These are phyloP conservation scores for Sycon ciliatum DNA, from an alignment of 37 sponge, comb jelly and placozoan species.

Conservation along the genomic window DNA sequence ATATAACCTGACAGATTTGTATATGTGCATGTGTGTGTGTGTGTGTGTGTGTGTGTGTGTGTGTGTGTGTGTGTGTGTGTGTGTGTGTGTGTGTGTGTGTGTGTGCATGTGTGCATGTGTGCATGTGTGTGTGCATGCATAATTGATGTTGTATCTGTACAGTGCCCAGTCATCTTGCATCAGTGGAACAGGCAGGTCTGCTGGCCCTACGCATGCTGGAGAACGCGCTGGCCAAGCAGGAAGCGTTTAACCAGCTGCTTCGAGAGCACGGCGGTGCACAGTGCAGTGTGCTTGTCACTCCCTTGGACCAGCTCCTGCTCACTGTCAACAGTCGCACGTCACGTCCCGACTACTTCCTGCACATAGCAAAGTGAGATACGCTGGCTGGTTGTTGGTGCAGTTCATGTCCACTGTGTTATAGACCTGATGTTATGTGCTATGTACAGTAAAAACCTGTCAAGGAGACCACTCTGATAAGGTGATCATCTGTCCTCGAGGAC, in stretches of 20 bases:
- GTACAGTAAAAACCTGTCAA: no score
- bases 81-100: not conserved
- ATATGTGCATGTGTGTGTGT: slow-evolving; percentile 13
- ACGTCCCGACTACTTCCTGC: slow-evolving; percentile 63
- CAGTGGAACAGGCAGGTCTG: slow-evolving; percentile 62
- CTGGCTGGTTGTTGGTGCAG: not conserved
- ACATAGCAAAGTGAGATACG: slow-evolving; percentile 66
- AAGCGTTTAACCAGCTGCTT: slow-evolving; percentile 32
- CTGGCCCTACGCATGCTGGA: slow-evolving; percentile 70
- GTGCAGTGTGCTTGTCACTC: slow-evolving; percentile 38
- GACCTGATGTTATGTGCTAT: no score
- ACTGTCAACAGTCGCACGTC: slow-evolving; percentile 65
- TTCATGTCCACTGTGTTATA: no score
- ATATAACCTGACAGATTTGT: no score
- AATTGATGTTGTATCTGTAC: no score
- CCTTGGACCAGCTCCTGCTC: slow-evolving; percentile 68
- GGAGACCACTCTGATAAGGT: no score
- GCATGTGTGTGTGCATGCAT: not conserved
- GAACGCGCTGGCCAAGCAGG: slow-evolving; percentile 55
- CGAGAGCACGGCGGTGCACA: slow-evolving; percentile 27
- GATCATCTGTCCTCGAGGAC: no score
- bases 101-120: not conserved
- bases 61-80: not conserved
- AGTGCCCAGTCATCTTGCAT: no score
- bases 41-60: not conserved